Percentiles rank a stretch among this genome's conserved stretches.
phyloP scores from a whole-genome alignment of 1,140 invertebrate genomes.

The Leptinotarsa defecta region DNA sequence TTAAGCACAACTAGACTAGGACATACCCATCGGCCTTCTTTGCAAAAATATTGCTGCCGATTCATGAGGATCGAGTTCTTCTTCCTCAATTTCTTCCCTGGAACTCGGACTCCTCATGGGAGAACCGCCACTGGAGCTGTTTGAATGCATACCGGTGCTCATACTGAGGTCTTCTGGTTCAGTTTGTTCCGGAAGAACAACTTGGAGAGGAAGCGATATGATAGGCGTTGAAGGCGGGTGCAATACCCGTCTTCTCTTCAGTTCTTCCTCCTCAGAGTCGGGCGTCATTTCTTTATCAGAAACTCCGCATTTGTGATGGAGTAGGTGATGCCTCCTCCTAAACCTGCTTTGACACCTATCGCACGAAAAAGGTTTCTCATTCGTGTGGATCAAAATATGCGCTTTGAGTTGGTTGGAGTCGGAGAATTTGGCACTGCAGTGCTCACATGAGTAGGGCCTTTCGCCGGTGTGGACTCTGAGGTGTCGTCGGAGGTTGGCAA shows the following conservation, averaged over 20 bases:
- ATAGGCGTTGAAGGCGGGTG: constrained; percentile 51
- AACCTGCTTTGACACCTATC: constrained; percentile 76
- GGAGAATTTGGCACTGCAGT: constrained; percentile 88
- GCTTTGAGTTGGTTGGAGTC: constrained; percentile 94
- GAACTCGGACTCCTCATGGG: constrained; percentile 48
- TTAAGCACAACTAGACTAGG: constrained; percentile 40
- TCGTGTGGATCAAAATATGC: constrained; percentile 85
- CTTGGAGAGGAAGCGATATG: constrained; percentile 48
- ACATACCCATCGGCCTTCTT: constrained; percentile 37
- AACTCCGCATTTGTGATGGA: constrained; percentile 79
- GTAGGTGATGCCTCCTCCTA: constrained; percentile 79
- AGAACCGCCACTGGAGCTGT: constrained; percentile 49
- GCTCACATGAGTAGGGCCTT: constrained; percentile 88
- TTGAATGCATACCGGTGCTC: constrained; percentile 54
- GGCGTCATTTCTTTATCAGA: constrained; percentile 41
- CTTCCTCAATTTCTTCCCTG: constrained; percentile 46
- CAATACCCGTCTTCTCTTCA: constrained; percentile 53
- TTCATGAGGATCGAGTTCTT: constrained; percentile 41
- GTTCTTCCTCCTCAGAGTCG: constrained; percentile 51
- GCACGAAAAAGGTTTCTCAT: constrained; percentile 87
- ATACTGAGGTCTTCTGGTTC: constrained; percentile 86
- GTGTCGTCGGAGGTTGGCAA: constrained; percentile 91
- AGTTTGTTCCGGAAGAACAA: constrained; percentile 76
- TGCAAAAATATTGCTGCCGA: constrained; percentile 44
- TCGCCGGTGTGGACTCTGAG: constrained; percentile 95